A percentile compares a stretch with the other conserved stretches of the same genome.
Evolutionary conservation across 2,113 vertebrate species (phyloP).

Genomic region (Clarias magur): DNA sequence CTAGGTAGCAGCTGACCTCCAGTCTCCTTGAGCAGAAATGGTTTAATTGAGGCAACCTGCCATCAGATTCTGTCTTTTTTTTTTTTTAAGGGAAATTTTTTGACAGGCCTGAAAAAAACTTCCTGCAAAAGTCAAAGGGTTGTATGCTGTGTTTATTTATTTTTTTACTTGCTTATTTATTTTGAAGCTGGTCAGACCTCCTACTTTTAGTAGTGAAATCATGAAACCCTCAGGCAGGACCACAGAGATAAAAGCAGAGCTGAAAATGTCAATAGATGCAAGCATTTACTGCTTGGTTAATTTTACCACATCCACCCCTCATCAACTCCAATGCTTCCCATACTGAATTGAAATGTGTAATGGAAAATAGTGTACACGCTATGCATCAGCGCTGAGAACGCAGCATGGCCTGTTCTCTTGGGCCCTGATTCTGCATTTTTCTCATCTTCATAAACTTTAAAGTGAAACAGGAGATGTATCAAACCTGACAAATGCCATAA

Average conservation of each 20-base stretch:
- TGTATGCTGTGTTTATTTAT: neutral
- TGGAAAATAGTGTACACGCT: neutral
- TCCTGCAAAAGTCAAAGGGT: constrained; percentile 19
- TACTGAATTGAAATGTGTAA: constrained; percentile 19
- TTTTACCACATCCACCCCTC: constrained; percentile 24
- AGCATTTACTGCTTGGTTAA: constrained; percentile 22
- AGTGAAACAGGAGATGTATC: constrained; percentile 45
- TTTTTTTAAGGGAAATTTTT: constrained; percentile 20
- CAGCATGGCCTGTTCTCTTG: constrained; percentile 39
- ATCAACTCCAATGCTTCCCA: neutral
- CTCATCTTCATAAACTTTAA: constrained; percentile 24
- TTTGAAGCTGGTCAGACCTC: neutral
- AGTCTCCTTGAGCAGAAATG: constrained; percentile 47
- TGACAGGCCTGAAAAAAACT: constrained; percentile 15
- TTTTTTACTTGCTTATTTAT: neutral
- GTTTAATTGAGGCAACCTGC: constrained; percentile 42
- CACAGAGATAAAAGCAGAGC: constrained; percentile 4
- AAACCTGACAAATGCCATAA: constrained; percentile 41
- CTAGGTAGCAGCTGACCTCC: constrained; percentile 48
- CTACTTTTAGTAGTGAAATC: constrained; percentile 6
- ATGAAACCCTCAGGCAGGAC: constrained; percentile 1
- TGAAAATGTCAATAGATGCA: constrained; percentile 29
- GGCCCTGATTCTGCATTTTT: constrained; percentile 33
- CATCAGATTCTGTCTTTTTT: constrained; percentile 9
- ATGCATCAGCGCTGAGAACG: constrained; percentile 10